phyloP scores from a whole-genome alignment of 2,888 invertebrate species.

The Andrena marginata region DNA sequence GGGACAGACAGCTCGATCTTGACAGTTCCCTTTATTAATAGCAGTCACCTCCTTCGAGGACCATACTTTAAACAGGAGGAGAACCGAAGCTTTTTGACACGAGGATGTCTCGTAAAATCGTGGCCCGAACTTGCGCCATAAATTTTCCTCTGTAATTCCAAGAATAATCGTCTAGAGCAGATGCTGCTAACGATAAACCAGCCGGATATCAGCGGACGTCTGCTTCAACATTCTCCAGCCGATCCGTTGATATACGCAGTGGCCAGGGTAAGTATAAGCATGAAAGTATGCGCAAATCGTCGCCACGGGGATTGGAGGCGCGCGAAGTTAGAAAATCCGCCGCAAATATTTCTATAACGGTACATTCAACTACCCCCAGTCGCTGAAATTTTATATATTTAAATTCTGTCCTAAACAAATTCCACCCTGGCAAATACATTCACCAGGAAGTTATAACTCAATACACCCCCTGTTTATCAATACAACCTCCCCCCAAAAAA shows the following conservation, averaged over 20 bases:
- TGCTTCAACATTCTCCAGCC: slow-evolving; percentile 56
- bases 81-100: slow-evolving; percentile 62
- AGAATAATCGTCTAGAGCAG: slow-evolving; percentile 68
- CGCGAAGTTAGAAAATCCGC: slow-evolving; percentile 27
- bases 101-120: slow-evolving; percentile 64
- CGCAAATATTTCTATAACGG: slow-evolving; percentile 44
- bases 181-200: slow-evolving; percentile 69
- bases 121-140: slow-evolving; percentile 54
- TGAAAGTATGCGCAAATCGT: slow-evolving; percentile 56
- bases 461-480: background rate
- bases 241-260: slow-evolving; percentile 61
- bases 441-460: background rate
- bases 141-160: slow-evolving; percentile 65
- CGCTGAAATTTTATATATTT: slow-evolving; percentile 16
- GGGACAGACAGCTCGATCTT: background rate
- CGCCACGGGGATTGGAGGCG: background rate
- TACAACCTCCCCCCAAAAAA: background rate
- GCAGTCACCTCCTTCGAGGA: slow-evolving; percentile 3
- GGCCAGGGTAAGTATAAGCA: slow-evolving; percentile 49
- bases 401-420: slow-evolving; percentile 20
- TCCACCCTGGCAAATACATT: background rate
- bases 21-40: slow-evolving; percentile 59
- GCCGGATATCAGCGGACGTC: slow-evolving; percentile 57
- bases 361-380: slow-evolving; percentile 8
- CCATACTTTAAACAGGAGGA: slow-evolving; percentile 26